Evolutionary conservation across 2,113 vertebrate species (phyloP).

Genomic region (Percopsis transmontana): DNA sequence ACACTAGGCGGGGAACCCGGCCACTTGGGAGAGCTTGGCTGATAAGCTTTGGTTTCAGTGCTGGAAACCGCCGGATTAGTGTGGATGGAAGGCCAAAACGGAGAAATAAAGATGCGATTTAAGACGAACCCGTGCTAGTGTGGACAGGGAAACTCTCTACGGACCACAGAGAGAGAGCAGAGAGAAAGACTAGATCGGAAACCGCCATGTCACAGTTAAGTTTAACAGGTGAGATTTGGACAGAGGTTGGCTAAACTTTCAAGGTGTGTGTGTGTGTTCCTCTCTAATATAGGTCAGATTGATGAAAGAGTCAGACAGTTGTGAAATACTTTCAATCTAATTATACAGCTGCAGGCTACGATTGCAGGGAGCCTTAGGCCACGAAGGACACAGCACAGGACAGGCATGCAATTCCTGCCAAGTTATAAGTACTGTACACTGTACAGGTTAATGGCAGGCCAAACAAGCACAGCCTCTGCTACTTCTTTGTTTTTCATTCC

Average conservation of each 20-base stretch:
- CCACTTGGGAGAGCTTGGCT: no score
- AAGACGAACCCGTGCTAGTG: no score
- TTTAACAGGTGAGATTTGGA: not conserved
- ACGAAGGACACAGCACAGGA: constrained; percentile 57
- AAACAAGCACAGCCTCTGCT: constrained; percentile 34
- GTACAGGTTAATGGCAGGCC: constrained; percentile 53
- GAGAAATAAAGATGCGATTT: no score
- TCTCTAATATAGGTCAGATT: constrained; percentile 22
- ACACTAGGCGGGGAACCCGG: no score
- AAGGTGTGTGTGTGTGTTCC: not conserved
- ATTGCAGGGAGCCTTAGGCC: constrained; percentile 22
- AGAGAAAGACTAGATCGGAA: no score
- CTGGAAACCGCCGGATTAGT: no score
- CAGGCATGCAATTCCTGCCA: constrained; percentile 32
- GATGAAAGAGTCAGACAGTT: constrained; percentile 60
- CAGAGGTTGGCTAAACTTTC: not conserved
- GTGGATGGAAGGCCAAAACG: no score
- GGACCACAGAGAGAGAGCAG: no score
- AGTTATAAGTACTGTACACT: constrained; percentile 33
- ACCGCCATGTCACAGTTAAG: not conserved
- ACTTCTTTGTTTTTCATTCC: constrained; percentile 36
- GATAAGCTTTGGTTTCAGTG: no score
- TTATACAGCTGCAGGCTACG: constrained; percentile 28
- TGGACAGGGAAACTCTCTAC: no score
- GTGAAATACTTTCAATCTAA: constrained; percentile 52